These are phyloP conservation scores for Elysia crispata DNA, from an alignment of 2,888 invertebrate genomes.

Conservation along the genomic window DNA sequence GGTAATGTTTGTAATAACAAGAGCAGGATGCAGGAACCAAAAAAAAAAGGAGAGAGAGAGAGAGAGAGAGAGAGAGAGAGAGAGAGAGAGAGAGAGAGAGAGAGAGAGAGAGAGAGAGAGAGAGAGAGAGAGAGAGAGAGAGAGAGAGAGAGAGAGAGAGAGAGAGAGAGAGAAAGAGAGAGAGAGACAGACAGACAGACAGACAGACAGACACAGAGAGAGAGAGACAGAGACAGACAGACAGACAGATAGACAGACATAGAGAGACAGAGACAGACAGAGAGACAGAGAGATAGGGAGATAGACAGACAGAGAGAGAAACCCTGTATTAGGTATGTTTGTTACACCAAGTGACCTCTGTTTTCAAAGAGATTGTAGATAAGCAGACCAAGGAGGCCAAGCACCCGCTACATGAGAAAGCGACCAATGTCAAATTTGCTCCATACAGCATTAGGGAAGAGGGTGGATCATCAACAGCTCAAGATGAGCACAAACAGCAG, in stretches of 20 bases:
- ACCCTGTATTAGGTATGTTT: too few species aligned
- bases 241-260: neutral
- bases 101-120: slow-evolving; percentile 22
- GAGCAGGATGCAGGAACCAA: neutral
- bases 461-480: too few species aligned
- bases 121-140: slow-evolving; percentile 21
- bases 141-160: slow-evolving; percentile 21
- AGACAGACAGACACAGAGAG: neutral
- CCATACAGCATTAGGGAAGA: too few species aligned
- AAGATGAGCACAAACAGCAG: too few species aligned
- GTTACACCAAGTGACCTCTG: too few species aligned
- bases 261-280: slow-evolving; percentile 7
- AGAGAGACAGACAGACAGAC: neutral
- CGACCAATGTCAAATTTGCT: too few species aligned
- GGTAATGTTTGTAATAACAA: neutral
- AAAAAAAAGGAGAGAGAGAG: neutral
- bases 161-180: slow-evolving; percentile 9
- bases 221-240: slow-evolving; percentile 13
- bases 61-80: slow-evolving; percentile 18
- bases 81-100: slow-evolving; percentile 33
- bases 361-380: too few species aligned
- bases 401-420: too few species aligned
- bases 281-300: neutral
- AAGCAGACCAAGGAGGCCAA: too few species aligned
- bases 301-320: neutral